Base-by-base conservation (phyloP, 2,797 vertebrate species). In the Mormyrus hasselquistii region DNA sequence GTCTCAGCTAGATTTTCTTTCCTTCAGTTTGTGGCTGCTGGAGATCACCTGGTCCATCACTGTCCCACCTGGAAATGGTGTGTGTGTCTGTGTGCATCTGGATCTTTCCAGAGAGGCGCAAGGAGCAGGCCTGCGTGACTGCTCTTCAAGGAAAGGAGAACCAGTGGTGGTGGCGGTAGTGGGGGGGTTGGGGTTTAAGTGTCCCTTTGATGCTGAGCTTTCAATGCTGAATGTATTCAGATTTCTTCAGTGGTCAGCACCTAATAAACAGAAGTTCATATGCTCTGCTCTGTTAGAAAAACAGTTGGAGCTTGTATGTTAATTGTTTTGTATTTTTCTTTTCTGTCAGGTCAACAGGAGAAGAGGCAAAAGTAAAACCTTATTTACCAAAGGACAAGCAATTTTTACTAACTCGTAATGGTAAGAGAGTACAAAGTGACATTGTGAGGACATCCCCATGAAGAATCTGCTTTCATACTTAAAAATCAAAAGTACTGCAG, bases 61-160 rank as follows among this genome's bases (percentile, higher is more conserved):
- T 99, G 99, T 92, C 99, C 99, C 88, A 99, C 99, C 88, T 99
- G 99, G 99, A 98, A 99, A 97, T 99, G 98, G 98, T 97, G 96
- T 97, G 97, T 95, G 2, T 8, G 0, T 41, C 6, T 53, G 41
- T 25, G 38, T 16, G 41, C 14, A 8, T 3, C 38, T 49, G 22
- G 38, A 5, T 57, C 38, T 57, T 69, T 53, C 16, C 10, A 44
- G 3, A 57, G 52, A 57, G 85, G 1, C 38, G 85, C 52, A 57
- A 76, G n/a, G n/a, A 44, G 9, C 10, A 52, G 41, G 73, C 69
- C 5, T 76, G 69, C 12, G 4, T 41, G 29, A 79, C 16, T 79
- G 73, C 38, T 16, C 38, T 79, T 79, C 73, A 41, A 79, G 73
- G 41, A 79, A 79, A 79, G 16, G 38, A 79, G 73, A 79, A 79